phyloP scores from a whole-genome alignment of 2,113 vertebrate genomes.

The Agapornis roseicollis region DNA sequence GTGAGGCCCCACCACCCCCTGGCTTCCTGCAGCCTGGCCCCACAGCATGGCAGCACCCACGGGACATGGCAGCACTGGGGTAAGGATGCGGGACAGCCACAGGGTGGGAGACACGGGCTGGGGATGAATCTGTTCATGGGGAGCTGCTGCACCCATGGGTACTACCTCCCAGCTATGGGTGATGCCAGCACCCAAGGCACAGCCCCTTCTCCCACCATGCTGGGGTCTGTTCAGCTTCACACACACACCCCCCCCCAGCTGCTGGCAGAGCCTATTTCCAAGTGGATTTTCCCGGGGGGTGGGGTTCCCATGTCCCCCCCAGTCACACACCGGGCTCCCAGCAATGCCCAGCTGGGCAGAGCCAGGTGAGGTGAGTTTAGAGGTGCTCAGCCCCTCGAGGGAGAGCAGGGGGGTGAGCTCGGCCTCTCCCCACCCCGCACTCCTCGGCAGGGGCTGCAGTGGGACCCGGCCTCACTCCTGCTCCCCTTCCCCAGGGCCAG shows the following conservation, averaged over 20 bases:
- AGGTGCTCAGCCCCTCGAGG: background rate
- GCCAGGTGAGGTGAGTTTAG: background rate
- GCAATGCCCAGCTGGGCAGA: background rate
- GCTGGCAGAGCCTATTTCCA: background rate
- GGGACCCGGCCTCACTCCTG: background rate
- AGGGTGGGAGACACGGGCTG: accelerated
- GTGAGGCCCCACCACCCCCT: slow-evolving; percentile 62
- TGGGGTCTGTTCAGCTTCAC: background rate
- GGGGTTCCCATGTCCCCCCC: accelerated
- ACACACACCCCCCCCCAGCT: accelerated
- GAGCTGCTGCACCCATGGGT: background rate
- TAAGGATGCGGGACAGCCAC: background rate
- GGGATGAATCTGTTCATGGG: no score
- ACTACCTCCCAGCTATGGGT: background rate
- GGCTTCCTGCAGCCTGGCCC: slow-evolving; percentile 77
- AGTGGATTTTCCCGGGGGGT: accelerated
- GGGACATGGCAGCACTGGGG: slow-evolving; percentile 71
- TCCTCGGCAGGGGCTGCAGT: accelerated
- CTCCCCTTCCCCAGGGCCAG: slow-evolving; percentile 64
- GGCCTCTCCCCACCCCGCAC: accelerated
- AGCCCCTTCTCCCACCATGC: background rate
- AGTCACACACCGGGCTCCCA: background rate
- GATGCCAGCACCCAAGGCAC: accelerated
- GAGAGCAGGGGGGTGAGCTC: accelerated
- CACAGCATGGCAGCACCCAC: slow-evolving; percentile 77